phyloP scores from a whole-genome alignment of 2,888 invertebrate genomes.

The Campopleginae sp. region DNA sequence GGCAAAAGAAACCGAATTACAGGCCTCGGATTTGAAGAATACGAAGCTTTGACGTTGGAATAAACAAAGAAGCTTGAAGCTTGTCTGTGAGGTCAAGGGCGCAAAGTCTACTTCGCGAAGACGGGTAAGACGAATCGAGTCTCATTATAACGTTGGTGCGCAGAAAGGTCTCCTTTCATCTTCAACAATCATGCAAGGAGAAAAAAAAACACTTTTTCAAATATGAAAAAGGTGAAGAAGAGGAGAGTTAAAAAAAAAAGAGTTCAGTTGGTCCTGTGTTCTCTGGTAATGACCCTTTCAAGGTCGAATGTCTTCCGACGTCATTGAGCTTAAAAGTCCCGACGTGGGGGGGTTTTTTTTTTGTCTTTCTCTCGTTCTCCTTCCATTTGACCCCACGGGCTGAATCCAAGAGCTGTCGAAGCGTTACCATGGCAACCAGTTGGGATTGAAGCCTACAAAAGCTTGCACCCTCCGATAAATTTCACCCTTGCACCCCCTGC shows the following conservation, averaged over 20 bases:
- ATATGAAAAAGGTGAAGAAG: slow-evolving; percentile 41
- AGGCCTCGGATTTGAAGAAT: slow-evolving; percentile 5
- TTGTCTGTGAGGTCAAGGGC: slow-evolving; percentile 60
- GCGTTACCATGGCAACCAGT: slow-evolving; percentile 63
- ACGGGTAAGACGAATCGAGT: slow-evolving; percentile 34
- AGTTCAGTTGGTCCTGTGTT: slow-evolving; percentile 59
- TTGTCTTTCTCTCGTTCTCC: slow-evolving; percentile 19
- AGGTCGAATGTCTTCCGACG: slow-evolving; percentile 59
- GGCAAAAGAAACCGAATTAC: slow-evolving; percentile 24
- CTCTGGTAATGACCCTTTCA: slow-evolving; percentile 67
- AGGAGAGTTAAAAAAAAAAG: slow-evolving; percentile 15
- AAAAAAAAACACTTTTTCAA: slow-evolving; percentile 19
- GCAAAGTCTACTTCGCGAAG: slow-evolving; percentile 28
- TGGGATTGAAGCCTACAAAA: slow-evolving; percentile 49
- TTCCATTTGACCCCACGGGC: slow-evolving; percentile 27
- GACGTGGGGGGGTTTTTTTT: slow-evolving; percentile 39
- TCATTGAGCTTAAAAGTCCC: slow-evolving; percentile 57
- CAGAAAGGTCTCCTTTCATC: slow-evolving; percentile 49
- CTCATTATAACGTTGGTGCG: slow-evolving; percentile 53
- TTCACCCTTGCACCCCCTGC: neutral
- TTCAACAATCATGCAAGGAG: slow-evolving; percentile 43
- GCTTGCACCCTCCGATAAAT: slow-evolving; percentile 47
- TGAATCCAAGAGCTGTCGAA: slow-evolving; percentile 57
- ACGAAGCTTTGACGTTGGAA: slow-evolving; percentile 32
- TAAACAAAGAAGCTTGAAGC: slow-evolving; percentile 34